These are phyloP conservation scores for Triplophysa yarkandensis DNA, from an alignment of 2,797 vertebrate genomes.

Conservation along the genomic window DNA sequence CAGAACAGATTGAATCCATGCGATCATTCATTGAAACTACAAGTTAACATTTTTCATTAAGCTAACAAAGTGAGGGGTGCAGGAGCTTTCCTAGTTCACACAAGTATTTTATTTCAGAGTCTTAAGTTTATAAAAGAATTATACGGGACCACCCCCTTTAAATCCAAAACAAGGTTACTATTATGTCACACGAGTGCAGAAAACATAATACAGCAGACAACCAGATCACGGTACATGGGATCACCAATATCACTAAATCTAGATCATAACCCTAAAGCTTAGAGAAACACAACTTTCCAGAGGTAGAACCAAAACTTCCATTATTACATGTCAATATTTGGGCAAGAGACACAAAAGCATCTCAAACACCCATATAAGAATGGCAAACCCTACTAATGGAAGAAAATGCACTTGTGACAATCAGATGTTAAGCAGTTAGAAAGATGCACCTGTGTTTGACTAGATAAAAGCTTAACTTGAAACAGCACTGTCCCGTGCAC, in stretches of 20 bases:
- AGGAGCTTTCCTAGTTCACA: not conserved
- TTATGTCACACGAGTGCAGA: not conserved
- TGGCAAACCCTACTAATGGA: not conserved
- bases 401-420: not conserved
- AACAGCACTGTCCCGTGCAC: not conserved
- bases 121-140: not conserved
- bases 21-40: not conserved
- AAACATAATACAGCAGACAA: not conserved
- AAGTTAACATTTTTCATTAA: not conserved
- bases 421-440: not conserved
- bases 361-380: not conserved
- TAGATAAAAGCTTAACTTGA: not conserved
- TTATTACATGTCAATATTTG: not conserved
- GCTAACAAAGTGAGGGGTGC: not conserved
- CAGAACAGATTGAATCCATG: not conserved
- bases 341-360: not conserved
- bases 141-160: not conserved
- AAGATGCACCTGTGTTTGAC: not conserved
- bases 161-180: not conserved
- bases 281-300: not conserved
- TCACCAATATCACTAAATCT: not conserved
- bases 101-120: not conserved
- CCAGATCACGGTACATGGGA: not conserved
- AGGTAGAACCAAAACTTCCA: not conserved
- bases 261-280: not conserved